Conservation (phyloP, 2,113 vertebrate genomes). For the Erpornis zantholeuca region DNA sequence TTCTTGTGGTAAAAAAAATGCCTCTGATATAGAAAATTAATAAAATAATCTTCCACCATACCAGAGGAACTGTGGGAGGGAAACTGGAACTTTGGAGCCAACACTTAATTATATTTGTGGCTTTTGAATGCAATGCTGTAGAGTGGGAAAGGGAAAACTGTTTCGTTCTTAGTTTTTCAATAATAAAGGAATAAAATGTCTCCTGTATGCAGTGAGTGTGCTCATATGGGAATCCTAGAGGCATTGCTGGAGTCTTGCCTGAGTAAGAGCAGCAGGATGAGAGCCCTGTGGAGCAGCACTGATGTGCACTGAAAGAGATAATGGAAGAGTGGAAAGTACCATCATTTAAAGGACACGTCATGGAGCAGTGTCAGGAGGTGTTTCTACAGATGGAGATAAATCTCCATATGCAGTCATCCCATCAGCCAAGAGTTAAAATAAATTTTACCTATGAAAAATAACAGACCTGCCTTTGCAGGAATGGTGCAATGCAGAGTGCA, state of each 20-base stretch:
- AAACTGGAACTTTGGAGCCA: not conserved
- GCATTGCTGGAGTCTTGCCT: not conserved
- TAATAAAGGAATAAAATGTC: not conserved
- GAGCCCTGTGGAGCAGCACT: not conserved
- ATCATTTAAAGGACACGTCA: not conserved
- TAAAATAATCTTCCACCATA: not conserved
- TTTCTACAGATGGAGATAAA: not conserved
- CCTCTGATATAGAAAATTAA: not conserved
- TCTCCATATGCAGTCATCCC: not conserved
- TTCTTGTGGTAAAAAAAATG: not conserved
- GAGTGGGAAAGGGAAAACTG: not conserved
- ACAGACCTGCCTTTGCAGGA: not conserved
- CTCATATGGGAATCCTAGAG: not conserved
- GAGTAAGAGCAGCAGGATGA: not conserved
- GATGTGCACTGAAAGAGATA: not conserved
- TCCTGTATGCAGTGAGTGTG: not conserved
- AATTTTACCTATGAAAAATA: not conserved
- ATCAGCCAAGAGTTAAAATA: not conserved
- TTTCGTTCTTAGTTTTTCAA: not conserved
- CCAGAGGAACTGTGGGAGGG: not conserved
- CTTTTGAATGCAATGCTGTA: not conserved
- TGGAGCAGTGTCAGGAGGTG: not conserved
- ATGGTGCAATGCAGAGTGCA: slow-evolving; percentile 1
- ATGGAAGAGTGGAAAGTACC: not conserved
- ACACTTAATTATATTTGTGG: not conserved